Evolutionary conservation across 2,113 vertebrate genomes (phyloP), one percentile per base, ranked within the genome.

Genomic region (Sakesphorus luctuosus): DNA sequence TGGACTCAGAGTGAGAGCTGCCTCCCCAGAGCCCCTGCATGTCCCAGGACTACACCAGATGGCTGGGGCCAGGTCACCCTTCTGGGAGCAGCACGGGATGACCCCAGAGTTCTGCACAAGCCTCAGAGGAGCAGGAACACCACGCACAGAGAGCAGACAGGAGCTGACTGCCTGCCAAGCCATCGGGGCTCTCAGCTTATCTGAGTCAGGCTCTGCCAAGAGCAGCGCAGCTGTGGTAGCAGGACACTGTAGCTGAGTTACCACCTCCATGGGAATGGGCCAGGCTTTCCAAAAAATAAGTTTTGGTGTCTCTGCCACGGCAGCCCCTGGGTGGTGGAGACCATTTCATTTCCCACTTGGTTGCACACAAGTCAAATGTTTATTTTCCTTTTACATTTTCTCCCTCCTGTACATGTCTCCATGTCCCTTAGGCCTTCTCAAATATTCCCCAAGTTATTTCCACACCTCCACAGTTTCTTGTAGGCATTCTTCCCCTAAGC

Each of bases 71-170:
- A 63, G 66, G 25, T 38, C 63, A 92, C 2, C 15, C 11, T 1
- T 19, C 33, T 9, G 13, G 18, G 47, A 26, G 68, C 58, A 83
- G 72, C 71, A 69, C 33, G n/a, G 18, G 58, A 40, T 67, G 44
- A 89, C 19, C 40, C 7, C 87, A 15, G 18, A 6, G 23, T 1
- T 31, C 65, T 47, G 50, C 29, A 33, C 62, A 55, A 49, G 24
- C 31, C 56, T 36, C 25, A 61, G 66, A 36, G 2, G 50, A 69
- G n/a, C 1, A 44, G 25, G 7, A 46, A 50, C 0, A 2, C 20
- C 10, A 6, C 20, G 71, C 2, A 29, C 0, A 6, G 46, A 16
- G 33, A 63, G 11, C 2, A 0, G 28, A 55, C 13, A 56, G 0
- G 4, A 80, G 62, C 18, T 40, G 73, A 71, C 35, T 3, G 3